phyloP scores from a whole-genome alignment of 2,113 vertebrate species.

The Psephotus haematonotus region DNA sequence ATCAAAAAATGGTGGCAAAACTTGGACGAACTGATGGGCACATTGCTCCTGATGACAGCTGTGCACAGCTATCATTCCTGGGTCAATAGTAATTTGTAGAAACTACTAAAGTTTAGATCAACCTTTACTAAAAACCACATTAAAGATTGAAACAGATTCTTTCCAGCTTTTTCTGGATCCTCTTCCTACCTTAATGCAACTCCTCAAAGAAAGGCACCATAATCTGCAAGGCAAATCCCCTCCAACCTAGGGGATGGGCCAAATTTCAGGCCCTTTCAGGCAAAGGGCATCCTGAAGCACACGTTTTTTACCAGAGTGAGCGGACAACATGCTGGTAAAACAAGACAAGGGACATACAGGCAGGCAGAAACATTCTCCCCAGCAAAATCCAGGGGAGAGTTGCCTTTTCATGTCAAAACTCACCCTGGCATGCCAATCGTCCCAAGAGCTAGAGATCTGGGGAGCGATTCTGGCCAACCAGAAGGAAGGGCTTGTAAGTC shows the following conservation, averaged over 20 bases:
- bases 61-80: background rate
- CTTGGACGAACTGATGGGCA: background rate
- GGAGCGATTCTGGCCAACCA: constrained; percentile 80
- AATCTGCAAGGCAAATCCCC: background rate
- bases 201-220: background rate
- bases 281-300: background rate
- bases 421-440: constrained; percentile 88
- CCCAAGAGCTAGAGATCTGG: constrained; percentile 84
- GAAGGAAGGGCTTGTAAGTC: constrained; percentile 66
- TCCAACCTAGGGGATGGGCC: background rate
- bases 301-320: background rate
- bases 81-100: background rate
- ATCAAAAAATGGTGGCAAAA: background rate
- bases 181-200: background rate
- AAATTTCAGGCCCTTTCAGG: background rate
- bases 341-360: background rate
- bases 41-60: background rate
- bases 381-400: background rate
- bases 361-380: background rate
- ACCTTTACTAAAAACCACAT: background rate
- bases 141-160: background rate
- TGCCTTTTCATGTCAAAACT: background rate
- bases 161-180: background rate
- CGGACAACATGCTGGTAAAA: background rate
- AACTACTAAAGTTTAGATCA: background rate